phyloP scores from a whole-genome alignment of 2,888 invertebrate genomes.

The Drepanosiphum platanoidis region DNA sequence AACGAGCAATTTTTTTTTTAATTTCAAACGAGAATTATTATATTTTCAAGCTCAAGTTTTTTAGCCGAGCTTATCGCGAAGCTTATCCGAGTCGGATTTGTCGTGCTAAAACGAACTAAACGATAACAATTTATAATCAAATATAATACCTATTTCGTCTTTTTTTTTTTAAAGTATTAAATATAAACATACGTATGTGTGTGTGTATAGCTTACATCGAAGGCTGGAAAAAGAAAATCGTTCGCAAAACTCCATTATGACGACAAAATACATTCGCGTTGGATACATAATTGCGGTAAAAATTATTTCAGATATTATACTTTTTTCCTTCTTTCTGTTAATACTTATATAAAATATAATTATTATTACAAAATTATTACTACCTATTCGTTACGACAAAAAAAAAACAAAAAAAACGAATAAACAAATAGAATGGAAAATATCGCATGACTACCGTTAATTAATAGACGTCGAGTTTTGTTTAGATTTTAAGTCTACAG shows the following conservation, averaged over 20 bases:
- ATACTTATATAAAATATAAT: not conserved
- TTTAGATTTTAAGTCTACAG: too few relatives aligned
- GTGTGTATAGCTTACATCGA: constrained; percentile 30
- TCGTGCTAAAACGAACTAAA: too few relatives aligned
- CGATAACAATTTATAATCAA: too few relatives aligned
- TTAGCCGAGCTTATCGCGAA: too few relatives aligned
- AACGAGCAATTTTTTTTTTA: too few relatives aligned
- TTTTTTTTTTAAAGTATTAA: too few relatives aligned
- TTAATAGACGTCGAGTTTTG: too few relatives aligned
- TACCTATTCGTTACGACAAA: not conserved
- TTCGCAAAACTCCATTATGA: constrained; percentile 43
- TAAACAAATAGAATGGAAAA: not conserved
- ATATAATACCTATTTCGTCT: not conserved
- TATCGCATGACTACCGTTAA: not conserved
- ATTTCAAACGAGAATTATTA: too few relatives aligned
- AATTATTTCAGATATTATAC: not conserved
- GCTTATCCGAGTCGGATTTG: too few relatives aligned
- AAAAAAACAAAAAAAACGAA: not conserved
- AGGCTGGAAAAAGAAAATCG: constrained; percentile 54
- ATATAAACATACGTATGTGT: not conserved
- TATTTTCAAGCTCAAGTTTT: too few relatives aligned
- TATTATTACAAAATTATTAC: not conserved
- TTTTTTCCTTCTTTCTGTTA: not conserved
- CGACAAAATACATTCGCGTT: constrained; percentile 21
- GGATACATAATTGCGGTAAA: not conserved